Percentiles rank a stretch among this genome's conserved stretches.
Conservation (phyloP, 2,888 invertebrate genomes). For the Torymus aiolomorphi region DNA sequence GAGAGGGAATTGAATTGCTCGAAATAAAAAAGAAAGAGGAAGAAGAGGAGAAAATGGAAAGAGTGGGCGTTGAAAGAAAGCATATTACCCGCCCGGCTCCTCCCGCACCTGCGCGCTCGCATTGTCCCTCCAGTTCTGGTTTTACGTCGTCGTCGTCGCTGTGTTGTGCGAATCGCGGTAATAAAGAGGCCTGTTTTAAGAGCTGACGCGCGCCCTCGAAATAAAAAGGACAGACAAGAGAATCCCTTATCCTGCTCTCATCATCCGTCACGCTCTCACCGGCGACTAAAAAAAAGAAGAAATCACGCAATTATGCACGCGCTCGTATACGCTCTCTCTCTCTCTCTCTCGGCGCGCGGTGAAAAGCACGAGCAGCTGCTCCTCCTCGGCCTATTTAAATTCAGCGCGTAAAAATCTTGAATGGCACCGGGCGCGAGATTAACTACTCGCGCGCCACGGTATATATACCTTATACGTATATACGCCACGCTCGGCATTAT, state of each 20-base stretch:
- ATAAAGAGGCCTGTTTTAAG: constrained; percentile 44
- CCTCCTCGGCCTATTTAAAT: constrained; percentile 36
- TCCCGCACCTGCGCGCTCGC: neutral
- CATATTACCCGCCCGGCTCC: constrained; percentile 19
- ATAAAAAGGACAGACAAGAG: neutral
- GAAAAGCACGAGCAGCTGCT: neutral
- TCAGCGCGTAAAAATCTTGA: constrained; percentile 54
- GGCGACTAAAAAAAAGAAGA: neutral
- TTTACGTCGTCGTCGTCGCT: constrained; percentile 38
- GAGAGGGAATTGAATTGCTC: constrained; percentile 15
- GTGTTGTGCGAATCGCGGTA: constrained; percentile 26
- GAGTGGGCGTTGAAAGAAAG: constrained; percentile 25
- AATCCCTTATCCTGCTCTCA: no score
- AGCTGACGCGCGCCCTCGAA: constrained; percentile 1
- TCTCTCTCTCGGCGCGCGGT: no score
- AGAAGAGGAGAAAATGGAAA: neutral
- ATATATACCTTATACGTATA: no score
- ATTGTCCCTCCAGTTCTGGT: constrained; percentile 17
- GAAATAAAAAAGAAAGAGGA: constrained; percentile 14
- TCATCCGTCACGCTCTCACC: neutral
- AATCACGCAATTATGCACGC: constrained; percentile 35
- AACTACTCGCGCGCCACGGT: constrained; percentile 23
- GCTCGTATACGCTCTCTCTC: no score
- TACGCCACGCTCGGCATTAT: constrained; percentile 33
- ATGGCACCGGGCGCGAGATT: constrained; percentile 47